phyloP scores from a whole-genome alignment of 1,140 invertebrate species.

The Drosophila takahashii region DNA sequence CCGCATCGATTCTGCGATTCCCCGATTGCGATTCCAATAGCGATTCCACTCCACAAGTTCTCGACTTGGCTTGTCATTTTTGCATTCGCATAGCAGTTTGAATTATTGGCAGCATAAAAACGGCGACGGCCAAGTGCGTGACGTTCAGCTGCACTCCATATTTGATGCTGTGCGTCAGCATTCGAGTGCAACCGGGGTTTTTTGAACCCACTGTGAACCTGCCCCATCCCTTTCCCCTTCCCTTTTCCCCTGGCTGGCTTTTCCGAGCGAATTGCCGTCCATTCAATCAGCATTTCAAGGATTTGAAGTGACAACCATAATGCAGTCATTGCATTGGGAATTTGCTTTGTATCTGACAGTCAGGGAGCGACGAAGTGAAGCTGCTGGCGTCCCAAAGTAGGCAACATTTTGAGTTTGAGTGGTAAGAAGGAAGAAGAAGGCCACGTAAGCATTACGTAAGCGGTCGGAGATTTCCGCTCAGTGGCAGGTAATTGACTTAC shows the following conservation, averaged over 20 bases:
- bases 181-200: slow-evolving; percentile 1
- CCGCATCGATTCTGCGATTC: slow-evolving; percentile 29
- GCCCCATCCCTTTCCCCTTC: no score
- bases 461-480: slow-evolving; percentile 55
- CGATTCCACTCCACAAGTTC: slow-evolving; percentile 50
- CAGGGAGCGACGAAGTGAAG: not conserved
- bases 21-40: not conserved
- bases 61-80: slow-evolving; percentile 61
- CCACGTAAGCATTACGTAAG: slow-evolving; percentile 13
- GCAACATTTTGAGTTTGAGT: not conserved
- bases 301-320: slow-evolving; percentile 80
- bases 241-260: slow-evolving; percentile 13
- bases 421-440: not conserved
- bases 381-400: slow-evolving; percentile 9
- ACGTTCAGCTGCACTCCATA: slow-evolving; percentile 52
- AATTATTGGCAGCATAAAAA: slow-evolving; percentile 81
- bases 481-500: slow-evolving; percentile 76
- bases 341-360: slow-evolving; percentile 46
- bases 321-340: slow-evolving; percentile 67
- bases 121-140: slow-evolving; percentile 75
- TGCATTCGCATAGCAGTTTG: slow-evolving; percentile 66
- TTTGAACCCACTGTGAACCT: no score
- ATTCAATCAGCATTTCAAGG: slow-evolving; percentile 77
- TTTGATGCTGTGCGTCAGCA: slow-evolving; percentile 35
- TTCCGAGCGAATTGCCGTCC: slow-evolving; percentile 75